A percentile compares a stretch with the other conserved stretches of the same genome.
These are phyloP conservation scores for Amaurobius ferox DNA, from an alignment of 2,888 invertebrate genomes.

Conservation along the genomic window DNA sequence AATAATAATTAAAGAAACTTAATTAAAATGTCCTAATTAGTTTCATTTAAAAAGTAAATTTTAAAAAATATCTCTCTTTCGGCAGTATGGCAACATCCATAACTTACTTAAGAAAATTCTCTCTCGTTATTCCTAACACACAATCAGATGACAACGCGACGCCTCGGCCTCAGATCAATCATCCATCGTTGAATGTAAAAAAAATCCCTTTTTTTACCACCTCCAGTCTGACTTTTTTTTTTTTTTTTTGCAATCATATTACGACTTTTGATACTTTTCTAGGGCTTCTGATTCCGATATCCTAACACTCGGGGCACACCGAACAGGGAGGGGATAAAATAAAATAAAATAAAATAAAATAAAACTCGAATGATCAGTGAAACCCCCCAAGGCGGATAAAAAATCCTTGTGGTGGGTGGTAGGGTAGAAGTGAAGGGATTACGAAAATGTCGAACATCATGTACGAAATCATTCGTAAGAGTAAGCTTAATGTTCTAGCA, in stretches of 20 bases:
- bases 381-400: not conserved
- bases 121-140: too few relatives aligned
- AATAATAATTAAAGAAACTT: too few relatives aligned
- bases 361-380: slow-evolving; percentile 2
- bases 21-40: too few relatives aligned
- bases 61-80: too few relatives aligned
- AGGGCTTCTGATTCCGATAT: slow-evolving; percentile 6
- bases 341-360: not conserved
- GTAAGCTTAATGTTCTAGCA: not conserved
- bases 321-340: not conserved
- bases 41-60: too few relatives aligned
- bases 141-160: too few relatives aligned
- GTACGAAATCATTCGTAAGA: not conserved
- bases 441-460: not conserved
- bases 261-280: not conserved
- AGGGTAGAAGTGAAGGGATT: not conserved
- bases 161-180: too few relatives aligned
- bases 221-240: too few relatives aligned
- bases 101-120: too few relatives aligned
- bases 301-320: not conserved
- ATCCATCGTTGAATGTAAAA: too few relatives aligned
- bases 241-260: slow-evolving; percentile 1
- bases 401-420: not conserved
- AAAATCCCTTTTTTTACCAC: too few relatives aligned
- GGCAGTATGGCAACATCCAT: too few relatives aligned